Percentiles rank a stretch among this genome's conserved stretches.
phyloP scores from a whole-genome alignment of 2,888 invertebrate species.

The Eueremaeus valkanovi region DNA sequence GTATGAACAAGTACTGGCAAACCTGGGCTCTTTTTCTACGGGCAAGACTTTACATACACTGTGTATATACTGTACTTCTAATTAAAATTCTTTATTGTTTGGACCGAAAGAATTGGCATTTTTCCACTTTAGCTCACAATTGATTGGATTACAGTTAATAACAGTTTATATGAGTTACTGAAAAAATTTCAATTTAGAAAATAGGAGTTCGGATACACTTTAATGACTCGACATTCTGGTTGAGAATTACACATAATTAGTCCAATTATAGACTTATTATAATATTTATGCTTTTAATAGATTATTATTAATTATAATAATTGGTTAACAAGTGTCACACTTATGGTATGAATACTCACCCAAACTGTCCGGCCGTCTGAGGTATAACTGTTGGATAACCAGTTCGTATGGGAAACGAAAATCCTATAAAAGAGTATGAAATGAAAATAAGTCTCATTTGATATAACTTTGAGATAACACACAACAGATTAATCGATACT shows the following conservation, averaged over 20 bases:
- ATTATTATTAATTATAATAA: too few species aligned
- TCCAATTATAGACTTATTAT: too few species aligned
- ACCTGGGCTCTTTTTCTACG: too few species aligned
- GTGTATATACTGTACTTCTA: neutral
- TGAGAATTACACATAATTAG: too few species aligned
- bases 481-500: too few species aligned
- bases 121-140: neutral
- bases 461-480: too few species aligned
- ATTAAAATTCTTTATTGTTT: neutral
- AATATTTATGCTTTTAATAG: too few species aligned
- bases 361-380: conserved; percentile 72
- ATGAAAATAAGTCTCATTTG: conserved; percentile 8
- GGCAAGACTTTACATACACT: too few species aligned
- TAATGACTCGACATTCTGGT: neutral
- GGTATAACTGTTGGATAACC: conserved; percentile 68
- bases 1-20: too few species aligned
- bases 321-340: too few species aligned
- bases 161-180: neutral
- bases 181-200: neutral
- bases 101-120: neutral
- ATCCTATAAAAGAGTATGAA: conserved; percentile 62
- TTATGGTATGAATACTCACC: conserved; percentile 73
- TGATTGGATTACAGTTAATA: neutral
- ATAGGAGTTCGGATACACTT: neutral
- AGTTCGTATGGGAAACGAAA: conserved; percentile 66